Conservation (phyloP, 2,113 vertebrate genomes). For the Crocuta crocuta region DNA sequence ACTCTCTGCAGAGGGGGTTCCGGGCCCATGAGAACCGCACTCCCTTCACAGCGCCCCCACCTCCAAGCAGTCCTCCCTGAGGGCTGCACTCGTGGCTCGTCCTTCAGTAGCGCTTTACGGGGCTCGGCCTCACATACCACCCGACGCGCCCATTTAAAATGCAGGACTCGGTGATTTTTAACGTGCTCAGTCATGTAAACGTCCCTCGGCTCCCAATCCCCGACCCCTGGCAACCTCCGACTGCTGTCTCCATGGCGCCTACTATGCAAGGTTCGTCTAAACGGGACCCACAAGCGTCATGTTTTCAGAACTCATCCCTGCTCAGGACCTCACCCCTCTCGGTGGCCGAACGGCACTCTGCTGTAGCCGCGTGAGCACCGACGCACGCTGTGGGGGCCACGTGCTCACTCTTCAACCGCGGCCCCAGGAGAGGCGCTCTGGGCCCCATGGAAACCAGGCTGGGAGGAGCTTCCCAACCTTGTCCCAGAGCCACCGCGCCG, state of each 20-base stretch:
- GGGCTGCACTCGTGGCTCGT: not conserved
- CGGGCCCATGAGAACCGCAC: not conserved
- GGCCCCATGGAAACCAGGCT: fast-evolving
- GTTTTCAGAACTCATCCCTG: not conserved
- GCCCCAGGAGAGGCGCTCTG: no score
- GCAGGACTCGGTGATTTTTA: not conserved
- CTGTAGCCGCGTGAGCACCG: fast-evolving
- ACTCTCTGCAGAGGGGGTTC: slow-evolving; percentile 86
- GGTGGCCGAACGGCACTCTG: no score
- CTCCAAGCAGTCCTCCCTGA: not conserved
- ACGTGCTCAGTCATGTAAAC: not conserved
- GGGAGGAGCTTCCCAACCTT: not conserved
- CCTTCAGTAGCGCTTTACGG: not conserved
- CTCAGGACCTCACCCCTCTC: not conserved
- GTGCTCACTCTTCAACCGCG: no score
- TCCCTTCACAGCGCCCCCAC: not conserved
- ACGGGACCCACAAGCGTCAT: not conserved
- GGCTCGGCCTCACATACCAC: not conserved
- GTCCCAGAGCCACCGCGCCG: fast-evolving
- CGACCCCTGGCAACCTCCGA: fast-evolving
- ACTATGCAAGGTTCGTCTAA: not conserved
- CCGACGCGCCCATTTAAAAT: not conserved
- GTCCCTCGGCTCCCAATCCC: not conserved
- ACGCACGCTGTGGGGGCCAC: fast-evolving
- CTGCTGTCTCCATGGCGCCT: not conserved